phyloP scores from a whole-genome alignment of 2,797 vertebrate species.

The Catamblyrhynchus diadema region DNA sequence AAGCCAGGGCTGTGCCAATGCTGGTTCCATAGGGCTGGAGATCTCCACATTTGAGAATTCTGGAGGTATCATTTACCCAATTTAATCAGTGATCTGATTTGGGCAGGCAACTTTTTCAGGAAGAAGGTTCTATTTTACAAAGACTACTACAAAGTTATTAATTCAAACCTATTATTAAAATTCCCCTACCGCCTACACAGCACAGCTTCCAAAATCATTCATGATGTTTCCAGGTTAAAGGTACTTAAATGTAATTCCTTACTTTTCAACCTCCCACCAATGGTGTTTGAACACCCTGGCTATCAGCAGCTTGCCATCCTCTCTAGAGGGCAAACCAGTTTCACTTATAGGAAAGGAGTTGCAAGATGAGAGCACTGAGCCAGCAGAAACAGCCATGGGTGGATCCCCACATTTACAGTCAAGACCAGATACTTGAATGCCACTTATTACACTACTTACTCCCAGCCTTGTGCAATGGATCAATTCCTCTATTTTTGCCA shows the following conservation, averaged over 20 bases:
- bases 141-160: not conserved
- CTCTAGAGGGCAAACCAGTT: not conserved
- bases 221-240: not conserved
- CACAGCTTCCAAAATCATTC: not conserved
- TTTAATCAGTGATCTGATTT: not conserved
- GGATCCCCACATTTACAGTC: not conserved
- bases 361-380: not conserved
- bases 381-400: not conserved
- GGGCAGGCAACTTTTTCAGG: not conserved
- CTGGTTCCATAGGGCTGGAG: not conserved
- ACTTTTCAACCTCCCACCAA: not conserved
- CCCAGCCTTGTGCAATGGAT: constrained; percentile 7
- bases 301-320: not conserved
- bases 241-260: not conserved
- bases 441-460: not conserved
- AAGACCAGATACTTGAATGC: not conserved
- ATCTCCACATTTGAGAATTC: not conserved
- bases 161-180: not conserved
- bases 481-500: constrained; percentile 46
- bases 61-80: not conserved
- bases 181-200: not conserved
- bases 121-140: not conserved
- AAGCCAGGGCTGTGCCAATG: not conserved
- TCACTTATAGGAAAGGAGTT: not conserved
- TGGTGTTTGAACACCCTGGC: not conserved